Evolutionary conservation across 1,140 invertebrate genomes (phyloP).

Genomic region (Nephotettix cincticeps): DNA sequence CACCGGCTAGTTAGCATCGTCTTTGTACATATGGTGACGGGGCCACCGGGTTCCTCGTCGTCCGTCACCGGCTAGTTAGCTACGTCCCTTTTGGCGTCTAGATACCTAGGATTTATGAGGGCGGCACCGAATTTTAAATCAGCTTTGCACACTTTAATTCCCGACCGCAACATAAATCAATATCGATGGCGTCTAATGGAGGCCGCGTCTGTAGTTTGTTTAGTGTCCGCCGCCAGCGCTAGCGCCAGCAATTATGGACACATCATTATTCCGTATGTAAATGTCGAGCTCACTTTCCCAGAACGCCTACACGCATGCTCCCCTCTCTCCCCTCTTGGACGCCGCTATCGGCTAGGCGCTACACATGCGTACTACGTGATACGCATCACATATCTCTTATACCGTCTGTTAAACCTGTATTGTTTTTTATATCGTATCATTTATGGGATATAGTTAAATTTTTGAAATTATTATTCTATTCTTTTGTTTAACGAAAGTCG

Average conservation of each 20-base stretch:
- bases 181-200: constrained; percentile 13
- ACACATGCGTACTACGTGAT: constrained; percentile 8
- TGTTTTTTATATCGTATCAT: no score
- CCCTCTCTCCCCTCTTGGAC: background rate
- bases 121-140: constrained; percentile 14
- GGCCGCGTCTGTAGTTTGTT: constrained; percentile 5
- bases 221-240: constrained; percentile 11
- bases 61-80: constrained; percentile 3
- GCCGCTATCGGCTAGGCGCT: background rate
- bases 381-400: background rate
- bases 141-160: constrained; percentile 22
- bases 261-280: constrained; percentile 16
- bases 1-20: no score
- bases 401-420: no score
- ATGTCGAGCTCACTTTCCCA: constrained; percentile 13
- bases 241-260: constrained; percentile 12
- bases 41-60: no score
- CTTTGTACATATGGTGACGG: no score
- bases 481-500: no score
- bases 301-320: constrained; percentile 8
- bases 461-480: no score
- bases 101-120: constrained; percentile 2
- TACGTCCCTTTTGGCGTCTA: background rate
- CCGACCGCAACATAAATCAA: constrained; percentile 1
- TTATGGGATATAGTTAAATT: no score